Conservation (phyloP, 2,797 vertebrate genomes). For the Diceros bicornis region DNA sequence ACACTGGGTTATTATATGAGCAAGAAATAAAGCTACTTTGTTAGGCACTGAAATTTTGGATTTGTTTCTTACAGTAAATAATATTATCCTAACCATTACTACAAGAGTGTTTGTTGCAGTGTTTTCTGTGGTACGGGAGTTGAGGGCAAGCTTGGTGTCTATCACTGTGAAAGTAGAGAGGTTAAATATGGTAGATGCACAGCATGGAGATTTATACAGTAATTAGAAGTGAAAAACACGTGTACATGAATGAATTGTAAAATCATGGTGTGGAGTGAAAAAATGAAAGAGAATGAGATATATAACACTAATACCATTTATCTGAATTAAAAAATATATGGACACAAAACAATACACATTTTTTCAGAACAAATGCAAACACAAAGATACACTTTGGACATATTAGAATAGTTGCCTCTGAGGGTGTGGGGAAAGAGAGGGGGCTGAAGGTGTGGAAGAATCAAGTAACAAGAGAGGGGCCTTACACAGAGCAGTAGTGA, state of each 20-base stretch:
- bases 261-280: not conserved
- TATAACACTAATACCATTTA: not conserved
- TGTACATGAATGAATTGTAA: not conserved
- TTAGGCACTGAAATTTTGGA: conserved; percentile 17
- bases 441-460: not conserved
- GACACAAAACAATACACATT: not conserved
- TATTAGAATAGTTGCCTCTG: not conserved
- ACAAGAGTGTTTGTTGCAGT: not conserved
- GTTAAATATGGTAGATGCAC: not conserved
- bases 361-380: not conserved
- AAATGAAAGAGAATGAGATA: conserved; percentile 10
- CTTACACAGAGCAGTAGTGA: not conserved
- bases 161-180: not conserved
- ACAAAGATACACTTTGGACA: not conserved
- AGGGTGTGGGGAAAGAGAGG: not conserved
- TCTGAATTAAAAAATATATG: conserved; percentile 26
- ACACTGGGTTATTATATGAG: not conserved
- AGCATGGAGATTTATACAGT: not conserved
- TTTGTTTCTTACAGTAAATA: not conserved
- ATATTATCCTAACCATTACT: not conserved
- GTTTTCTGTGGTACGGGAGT: not conserved
- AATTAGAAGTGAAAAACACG: not conserved
- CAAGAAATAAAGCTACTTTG: conserved; percentile 44
- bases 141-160: not conserved
- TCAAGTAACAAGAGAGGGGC: not conserved